These are phyloP conservation scores for Oxystoma pomonae DNA, from an alignment of 2,888 invertebrate species.

Conservation along the genomic window DNA sequence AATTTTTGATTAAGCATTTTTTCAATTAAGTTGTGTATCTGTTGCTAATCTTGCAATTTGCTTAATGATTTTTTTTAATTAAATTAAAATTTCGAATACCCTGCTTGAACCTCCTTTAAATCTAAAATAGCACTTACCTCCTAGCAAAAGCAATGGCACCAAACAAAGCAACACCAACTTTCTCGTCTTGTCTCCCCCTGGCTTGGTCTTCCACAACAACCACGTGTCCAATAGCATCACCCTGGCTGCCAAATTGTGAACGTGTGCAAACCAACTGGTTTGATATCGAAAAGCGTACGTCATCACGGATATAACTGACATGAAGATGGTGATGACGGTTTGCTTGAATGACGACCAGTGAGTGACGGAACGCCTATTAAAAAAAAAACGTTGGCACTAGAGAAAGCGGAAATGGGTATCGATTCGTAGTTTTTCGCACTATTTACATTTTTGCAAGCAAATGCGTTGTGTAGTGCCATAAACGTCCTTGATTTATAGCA, in stretches of 20 bases:
- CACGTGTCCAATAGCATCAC: conserved; percentile 46
- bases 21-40: too few relatives aligned
- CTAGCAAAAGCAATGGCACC: conserved; percentile 53
- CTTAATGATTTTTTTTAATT: too few relatives aligned
- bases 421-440: too few relatives aligned
- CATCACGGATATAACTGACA: conserved; percentile 26
- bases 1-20: too few relatives aligned
- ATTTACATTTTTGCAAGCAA: too few relatives aligned
- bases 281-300: conserved; percentile 32
- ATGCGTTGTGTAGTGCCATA: too few relatives aligned
- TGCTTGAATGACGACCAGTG: conserved; percentile 24
- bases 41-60: too few relatives aligned
- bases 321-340: conserved; percentile 27
- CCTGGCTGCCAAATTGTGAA: conserved; percentile 40
- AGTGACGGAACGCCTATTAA: conserved; percentile 16
- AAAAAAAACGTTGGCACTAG: conserved; percentile 3
- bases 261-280: conserved; percentile 33
- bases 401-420: too few relatives aligned
- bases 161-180: conserved; percentile 45
- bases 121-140: conserved; percentile 52
- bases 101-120: too few relatives aligned
- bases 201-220: conserved; percentile 37
- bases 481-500: too few relatives aligned
- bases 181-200: conserved; percentile 28
- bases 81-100: too few relatives aligned